These are phyloP conservation scores for Drosophila colorata DNA, from an alignment of 2,888 invertebrate species.

Conservation along the genomic window DNA sequence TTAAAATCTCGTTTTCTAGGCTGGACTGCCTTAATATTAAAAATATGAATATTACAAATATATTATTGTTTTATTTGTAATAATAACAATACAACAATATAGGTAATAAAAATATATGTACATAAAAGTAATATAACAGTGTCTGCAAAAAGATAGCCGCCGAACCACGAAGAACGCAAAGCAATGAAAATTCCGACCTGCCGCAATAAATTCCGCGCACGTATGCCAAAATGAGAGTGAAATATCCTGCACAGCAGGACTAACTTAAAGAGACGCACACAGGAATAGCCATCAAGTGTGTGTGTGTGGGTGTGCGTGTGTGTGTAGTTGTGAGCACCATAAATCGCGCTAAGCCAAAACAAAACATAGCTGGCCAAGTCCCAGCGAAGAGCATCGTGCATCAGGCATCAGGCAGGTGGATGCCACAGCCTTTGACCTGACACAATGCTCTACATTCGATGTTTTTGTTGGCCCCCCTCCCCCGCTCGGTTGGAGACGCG, in stretches of 20 bases:
- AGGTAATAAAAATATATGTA: constrained; percentile 9
- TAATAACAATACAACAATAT: neutral
- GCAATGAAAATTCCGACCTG: constrained; percentile 82
- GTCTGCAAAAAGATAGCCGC: neutral
- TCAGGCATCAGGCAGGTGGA: constrained; percentile 56
- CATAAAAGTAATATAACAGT: constrained; percentile 12
- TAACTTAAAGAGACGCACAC: constrained; percentile 33
- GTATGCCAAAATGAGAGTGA: constrained; percentile 70
- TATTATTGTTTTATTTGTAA: too few species aligned
- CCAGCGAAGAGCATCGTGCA: constrained; percentile 56
- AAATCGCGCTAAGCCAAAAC: constrained; percentile 78
- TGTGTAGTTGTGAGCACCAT: constrained; percentile 53
- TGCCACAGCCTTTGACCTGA: constrained; percentile 74
- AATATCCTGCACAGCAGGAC: constrained; percentile 50
- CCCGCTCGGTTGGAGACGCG: constrained; percentile 38
- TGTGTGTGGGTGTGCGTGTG: constrained; percentile 12
- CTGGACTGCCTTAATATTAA: too few species aligned
- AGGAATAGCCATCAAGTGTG: constrained; percentile 16
- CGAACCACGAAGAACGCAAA: constrained; percentile 32
- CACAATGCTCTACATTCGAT: constrained; percentile 83
- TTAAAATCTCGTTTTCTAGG: too few species aligned
- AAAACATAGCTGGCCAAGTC: constrained; percentile 61
- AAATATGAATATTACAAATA: too few species aligned
- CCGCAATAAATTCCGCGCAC: constrained; percentile 79
- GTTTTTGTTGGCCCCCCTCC: constrained; percentile 45